A percentile compares a stretch with the other conserved stretches of the same genome.
These are phyloP conservation scores for Otus sunia DNA, from an alignment of 2,113 vertebrate species.

Conservation along the genomic window DNA sequence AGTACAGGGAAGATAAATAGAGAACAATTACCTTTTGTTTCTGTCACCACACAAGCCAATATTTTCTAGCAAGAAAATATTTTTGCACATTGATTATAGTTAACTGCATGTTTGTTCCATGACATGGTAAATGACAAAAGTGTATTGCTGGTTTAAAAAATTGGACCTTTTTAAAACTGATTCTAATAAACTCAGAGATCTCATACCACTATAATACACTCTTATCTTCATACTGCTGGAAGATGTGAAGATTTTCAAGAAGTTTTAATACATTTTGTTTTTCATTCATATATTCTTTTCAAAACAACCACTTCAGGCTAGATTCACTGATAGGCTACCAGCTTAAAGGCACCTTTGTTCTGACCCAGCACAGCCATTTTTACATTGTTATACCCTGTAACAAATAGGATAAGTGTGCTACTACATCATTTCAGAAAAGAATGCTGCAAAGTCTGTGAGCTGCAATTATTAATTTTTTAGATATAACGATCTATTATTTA, in stretches of 20 bases:
- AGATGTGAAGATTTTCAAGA: not conserved
- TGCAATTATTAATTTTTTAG: slow-evolving; percentile 19
- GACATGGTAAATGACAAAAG: accelerated
- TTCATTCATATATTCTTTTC: not conserved
- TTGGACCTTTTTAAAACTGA: not conserved
- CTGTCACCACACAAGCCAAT: not conserved
- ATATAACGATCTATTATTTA: not conserved
- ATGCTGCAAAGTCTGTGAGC: not conserved
- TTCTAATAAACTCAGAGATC: not conserved
- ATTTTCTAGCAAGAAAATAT: not conserved
- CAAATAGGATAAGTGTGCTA: not conserved
- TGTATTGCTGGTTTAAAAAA: not conserved
- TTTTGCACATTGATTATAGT: not conserved
- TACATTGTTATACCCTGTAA: not conserved
- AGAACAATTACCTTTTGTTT: not conserved
- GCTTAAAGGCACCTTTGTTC: not conserved
- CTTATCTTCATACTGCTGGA: not conserved
- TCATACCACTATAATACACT: accelerated
- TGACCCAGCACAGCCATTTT: not conserved
- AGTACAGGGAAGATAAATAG: not conserved
- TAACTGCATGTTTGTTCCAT: not conserved
- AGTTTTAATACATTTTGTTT: not conserved
- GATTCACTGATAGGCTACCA: not conserved
- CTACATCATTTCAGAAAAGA: not conserved
- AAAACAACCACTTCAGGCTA: not conserved